phyloP scores from a whole-genome alignment of 2,797 vertebrate species.

The Gorsachius magnificus region DNA sequence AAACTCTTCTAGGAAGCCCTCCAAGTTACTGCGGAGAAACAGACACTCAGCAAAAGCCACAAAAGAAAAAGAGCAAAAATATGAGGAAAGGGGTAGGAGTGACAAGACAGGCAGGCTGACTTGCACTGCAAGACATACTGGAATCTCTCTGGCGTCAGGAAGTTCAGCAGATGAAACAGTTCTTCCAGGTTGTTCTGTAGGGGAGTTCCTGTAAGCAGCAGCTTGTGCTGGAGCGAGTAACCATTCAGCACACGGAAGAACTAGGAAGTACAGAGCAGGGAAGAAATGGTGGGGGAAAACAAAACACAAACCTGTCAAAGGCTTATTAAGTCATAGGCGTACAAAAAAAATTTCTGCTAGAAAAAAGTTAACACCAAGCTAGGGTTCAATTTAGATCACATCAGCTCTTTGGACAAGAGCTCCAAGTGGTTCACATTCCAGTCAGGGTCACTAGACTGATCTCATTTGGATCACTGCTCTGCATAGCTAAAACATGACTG shows the following conservation, averaged over 20 bases:
- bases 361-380: neutral
- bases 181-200: conserved; percentile 98
- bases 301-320: neutral
- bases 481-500: neutral
- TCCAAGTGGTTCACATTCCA: conserved; percentile 1
- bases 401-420: neutral
- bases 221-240: conserved; percentile 96
- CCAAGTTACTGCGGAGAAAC: conserved; percentile 85
- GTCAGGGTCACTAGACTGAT: neutral
- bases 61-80: neutral
- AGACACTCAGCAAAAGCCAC: conserved; percentile 1
- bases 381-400: neutral
- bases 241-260: conserved; percentile 97
- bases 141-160: conserved; percentile 94
- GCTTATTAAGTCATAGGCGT: neutral
- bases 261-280: conserved; percentile 64
- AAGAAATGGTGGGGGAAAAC: neutral
- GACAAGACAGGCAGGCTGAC: neutral
- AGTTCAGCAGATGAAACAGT: conserved; percentile 96
- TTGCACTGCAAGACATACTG: conserved; percentile 82
- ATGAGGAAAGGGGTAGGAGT: neutral
- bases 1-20: conserved; percentile 98
- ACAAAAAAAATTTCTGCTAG: neutral
- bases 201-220: conserved; percentile 95
- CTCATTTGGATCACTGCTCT: neutral